Conservation (phyloP, 2,113 vertebrate genomes). For the Probosciger aterrimus region DNA sequence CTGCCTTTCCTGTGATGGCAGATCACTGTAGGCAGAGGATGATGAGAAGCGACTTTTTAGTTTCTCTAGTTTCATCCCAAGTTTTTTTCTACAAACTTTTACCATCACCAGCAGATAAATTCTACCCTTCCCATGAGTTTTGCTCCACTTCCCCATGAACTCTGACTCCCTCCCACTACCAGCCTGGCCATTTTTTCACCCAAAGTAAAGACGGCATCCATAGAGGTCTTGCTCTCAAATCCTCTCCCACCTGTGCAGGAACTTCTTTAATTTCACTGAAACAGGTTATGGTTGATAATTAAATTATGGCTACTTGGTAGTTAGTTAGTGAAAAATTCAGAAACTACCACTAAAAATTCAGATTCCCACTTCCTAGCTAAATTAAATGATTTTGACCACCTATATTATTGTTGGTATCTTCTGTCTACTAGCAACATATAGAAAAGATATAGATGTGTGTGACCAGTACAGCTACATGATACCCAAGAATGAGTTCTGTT, state of each 20-base stretch:
- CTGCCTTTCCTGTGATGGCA: not conserved
- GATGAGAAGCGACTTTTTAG: not conserved
- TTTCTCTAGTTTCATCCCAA: not conserved
- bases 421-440: not conserved
- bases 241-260: not conserved
- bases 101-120: not conserved
- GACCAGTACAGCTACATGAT: not conserved
- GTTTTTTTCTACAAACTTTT: not conserved
- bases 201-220: not conserved
- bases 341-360: not conserved
- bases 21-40: not conserved
- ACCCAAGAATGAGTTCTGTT: not conserved
- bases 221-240: not conserved
- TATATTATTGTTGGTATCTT: not conserved
- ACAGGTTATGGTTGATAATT: not conserved
- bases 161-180: not conserved
- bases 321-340: not conserved
- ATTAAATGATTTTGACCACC: not conserved
- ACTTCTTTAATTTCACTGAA: not conserved
- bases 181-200: not conserved
- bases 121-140: not conserved
- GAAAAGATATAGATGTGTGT: not conserved
- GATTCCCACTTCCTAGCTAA: not conserved
- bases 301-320: not conserved
- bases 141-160: not conserved